Evolutionary conservation across 2,888 invertebrate genomes (phyloP), one percentile per base, ranked within the genome.

Genomic region (Sclerodermus sp.): DNA sequence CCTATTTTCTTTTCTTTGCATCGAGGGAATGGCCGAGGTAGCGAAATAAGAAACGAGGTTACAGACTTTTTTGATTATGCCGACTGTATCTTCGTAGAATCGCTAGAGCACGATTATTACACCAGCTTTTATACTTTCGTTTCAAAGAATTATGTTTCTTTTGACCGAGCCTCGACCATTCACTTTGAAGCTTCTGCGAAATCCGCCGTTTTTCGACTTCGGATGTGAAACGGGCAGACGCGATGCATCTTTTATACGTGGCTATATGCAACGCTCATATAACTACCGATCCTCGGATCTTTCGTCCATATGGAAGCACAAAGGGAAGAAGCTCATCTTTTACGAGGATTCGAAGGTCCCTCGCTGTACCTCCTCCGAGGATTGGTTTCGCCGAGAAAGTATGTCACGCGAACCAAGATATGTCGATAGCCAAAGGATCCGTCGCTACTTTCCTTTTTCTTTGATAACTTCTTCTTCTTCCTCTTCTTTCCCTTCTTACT

Each of bases 121-220:
- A 49, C 48, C 45, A 53, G 53, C 57, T 51, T 48, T 49, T 53
- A 51, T 49, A 54, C 57, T 54, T 58, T 57, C 58, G 54, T 58
- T 53, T 58, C 57, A 57, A 58, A 57, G 58, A 58, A 58, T 57
- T 53, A 58, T 49, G 51, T 40, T 37, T n/a, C 46, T 54, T 58
- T 57, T 58, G 57, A 52, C 34, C 45, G 41, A 23, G 42, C 42
- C 39, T 57, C 51, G 57, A 41, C 46, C 57, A 57, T 57, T 58
- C 58, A 45, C 56, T 54, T 51, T 54, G 43, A 47, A 49, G 48
- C 17, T 34, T 34, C 10, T 42, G 47, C 47, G 48, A 50, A 48
- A 54, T 52, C 54, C 58, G 52, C 54, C 57, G 57, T 54, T 54
- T 49, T 49, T 57, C 51, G 51, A 31, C 47, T 51, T 51, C 47